A percentile compares a stretch with the other conserved stretches of the same genome.
These are phyloP conservation scores for Netelia fuscicornis DNA, from an alignment of 2,888 invertebrate genomes.

Conservation along the genomic window DNA sequence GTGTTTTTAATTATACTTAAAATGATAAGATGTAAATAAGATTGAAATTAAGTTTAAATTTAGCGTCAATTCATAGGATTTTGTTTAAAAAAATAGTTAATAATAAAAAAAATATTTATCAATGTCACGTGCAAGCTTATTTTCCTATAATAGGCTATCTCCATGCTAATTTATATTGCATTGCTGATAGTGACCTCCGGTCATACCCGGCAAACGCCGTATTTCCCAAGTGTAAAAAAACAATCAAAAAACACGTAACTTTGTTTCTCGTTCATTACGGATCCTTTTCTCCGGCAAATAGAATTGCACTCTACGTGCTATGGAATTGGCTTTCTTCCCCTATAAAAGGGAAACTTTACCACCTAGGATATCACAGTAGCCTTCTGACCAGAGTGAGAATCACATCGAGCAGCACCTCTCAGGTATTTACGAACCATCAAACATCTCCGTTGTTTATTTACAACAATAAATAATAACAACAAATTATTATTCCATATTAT, in stretches of 20 bases:
- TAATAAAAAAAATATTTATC: not conserved
- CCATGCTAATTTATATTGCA: constrained; percentile 31
- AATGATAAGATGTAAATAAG: no score
- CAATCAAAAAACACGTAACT: constrained; percentile 73
- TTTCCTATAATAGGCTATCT: not conserved
- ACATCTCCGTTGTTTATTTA: not conserved
- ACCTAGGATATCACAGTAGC: constrained; percentile 63
- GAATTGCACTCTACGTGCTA: constrained; percentile 45
- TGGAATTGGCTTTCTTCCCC: constrained; percentile 53
- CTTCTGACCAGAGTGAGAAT: constrained; percentile 47
- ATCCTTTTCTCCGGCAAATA: constrained; percentile 11
- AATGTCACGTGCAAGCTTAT: not conserved
- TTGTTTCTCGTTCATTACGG: constrained; percentile 65
- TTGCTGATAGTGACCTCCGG: constrained; percentile 2
- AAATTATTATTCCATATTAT: not conserved
- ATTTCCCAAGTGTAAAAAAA: constrained; percentile 76
- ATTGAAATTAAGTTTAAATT: no score
- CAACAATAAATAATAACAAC: not conserved
- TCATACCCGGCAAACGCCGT: constrained; percentile 7
- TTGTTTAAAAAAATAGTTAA: no score
- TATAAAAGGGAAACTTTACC: constrained; percentile 75
- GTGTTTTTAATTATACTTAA: no score
- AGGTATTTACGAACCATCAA: constrained; percentile 33
- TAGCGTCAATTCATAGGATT: no score
- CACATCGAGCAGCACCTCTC: constrained; percentile 29